Evolutionary conservation across 2,113 vertebrate species (phyloP).

Genomic region (Nycticryphes semicollaris): DNA sequence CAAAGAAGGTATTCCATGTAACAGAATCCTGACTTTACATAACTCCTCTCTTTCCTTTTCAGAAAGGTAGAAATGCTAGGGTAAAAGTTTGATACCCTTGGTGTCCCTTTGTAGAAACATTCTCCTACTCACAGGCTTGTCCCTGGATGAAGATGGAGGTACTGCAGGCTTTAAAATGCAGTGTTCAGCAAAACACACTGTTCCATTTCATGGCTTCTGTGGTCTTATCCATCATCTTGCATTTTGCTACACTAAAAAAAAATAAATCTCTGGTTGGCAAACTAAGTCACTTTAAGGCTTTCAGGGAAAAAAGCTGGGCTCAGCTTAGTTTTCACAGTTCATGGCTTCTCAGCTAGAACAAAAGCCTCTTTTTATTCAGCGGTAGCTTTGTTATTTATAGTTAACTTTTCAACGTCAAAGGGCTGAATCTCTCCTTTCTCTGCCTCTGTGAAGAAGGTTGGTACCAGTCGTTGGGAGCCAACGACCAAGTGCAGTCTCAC

Average conservation of each 20-base stretch:
- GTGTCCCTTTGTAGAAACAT: neutral
- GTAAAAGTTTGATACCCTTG: neutral
- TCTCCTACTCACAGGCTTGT: neutral
- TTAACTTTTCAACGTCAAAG: neutral
- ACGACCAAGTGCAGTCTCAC: rapidly evolving
- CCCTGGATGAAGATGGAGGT: neutral
- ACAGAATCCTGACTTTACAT: neutral
- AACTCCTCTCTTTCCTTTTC: neutral
- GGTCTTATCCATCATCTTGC: neutral
- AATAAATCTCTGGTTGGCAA: neutral
- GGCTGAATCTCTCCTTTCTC: rapidly evolving
- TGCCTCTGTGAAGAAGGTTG: neutral
- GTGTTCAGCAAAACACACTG: neutral
- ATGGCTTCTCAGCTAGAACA: neutral
- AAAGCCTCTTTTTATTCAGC: neutral
- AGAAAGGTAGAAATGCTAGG: neutral
- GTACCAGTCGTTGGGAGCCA: neutral
- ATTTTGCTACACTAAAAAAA: neutral
- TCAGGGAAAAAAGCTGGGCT: neutral
- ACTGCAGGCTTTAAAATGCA: neutral
- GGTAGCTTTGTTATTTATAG: rapidly evolving
- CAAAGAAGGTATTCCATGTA: neutral
- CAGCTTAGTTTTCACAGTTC: neutral
- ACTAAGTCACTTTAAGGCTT: neutral
- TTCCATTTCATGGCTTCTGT: neutral